Base-by-base conservation (phyloP, 2,888 invertebrate species). In the Galerucella nymphaeae region DNA sequence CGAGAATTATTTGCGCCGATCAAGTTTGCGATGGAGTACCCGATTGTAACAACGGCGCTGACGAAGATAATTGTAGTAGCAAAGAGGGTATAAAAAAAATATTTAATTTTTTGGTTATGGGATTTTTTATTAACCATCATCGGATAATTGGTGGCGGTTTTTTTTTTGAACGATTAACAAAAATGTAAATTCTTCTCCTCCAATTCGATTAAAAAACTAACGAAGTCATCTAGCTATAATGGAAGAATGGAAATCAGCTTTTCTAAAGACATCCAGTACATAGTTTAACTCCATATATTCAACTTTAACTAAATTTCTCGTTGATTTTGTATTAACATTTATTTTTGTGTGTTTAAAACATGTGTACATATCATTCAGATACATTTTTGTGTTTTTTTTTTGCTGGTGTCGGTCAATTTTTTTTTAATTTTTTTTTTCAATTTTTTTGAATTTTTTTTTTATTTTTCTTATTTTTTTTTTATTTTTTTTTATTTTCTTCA, bases 21-120 rank as follows among this genome's bases (percentile, higher is more conserved):
- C 89, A 88, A 72, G 84, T 86, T 73, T 96, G 96, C 84, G 91
- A 95, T 82, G 90, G 91, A 2, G 79, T 80, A 1, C 55, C 66
- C 0, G 91, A 95, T 79, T 95, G 95, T 81, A 83, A 86, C 8
- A 92, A 95, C 84, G 79, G 80, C 20, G 86, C 89, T 77, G 94
- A 93, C 82, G 81, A 79, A 30, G 45, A 38, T 23, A 57, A 59
- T 61, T 62, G 68, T 67, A 30, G 30, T 30, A 23, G n/a, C 50
- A 23, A 10, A 50, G 18, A 18, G n/a, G 69, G 58, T 68, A 58
- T 53, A 18, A n/a, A n/a, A 11, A 42, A 64, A 30, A 50, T 38
- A 16, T 41, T 53, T 55, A 53, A 14, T 74, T 72, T 62, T 23
- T 23, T 62, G 75, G 75, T 77, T 79, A 71, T 75, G 79, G 77